Evolutionary conservation across 2,888 invertebrate genomes (phyloP), one percentile per base, ranked within the genome.

Genomic region (Steinernema scapterisci): DNA sequence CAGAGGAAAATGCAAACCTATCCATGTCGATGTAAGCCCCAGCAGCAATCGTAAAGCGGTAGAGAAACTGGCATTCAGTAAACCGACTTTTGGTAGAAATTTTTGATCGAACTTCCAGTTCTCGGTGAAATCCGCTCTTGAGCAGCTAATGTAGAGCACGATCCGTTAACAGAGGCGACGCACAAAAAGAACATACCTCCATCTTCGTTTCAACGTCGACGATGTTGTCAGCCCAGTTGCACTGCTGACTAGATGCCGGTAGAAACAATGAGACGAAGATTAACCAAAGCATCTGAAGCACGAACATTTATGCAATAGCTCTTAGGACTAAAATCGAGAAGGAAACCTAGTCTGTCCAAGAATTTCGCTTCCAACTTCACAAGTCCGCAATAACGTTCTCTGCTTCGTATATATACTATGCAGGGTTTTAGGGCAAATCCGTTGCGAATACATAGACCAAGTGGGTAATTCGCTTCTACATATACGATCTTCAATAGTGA

Each of bases 21-120:
- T 63, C 31, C 63, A 63, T 63, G 31, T 63, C 63, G 31, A 63
- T 63, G 16, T 63, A 63, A 1, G 31, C 63, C 5, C 63, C 63
- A 1, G 63, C 63, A 16, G 63, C 31, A 16, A 63, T 63, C 5
- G 6, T 27, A 5, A 63, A 31, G 2, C 63, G 63, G n/a, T 63
- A 63, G 25, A 63, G 63, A 25, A 63, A n/a, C 13, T 63, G 31
- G 16, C 63, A 63, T 19, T 63, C 31, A 27, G 31, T 63, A n/a
- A 63, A 63, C 5, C 63, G 63, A 25, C 31, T 27, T 19, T 63
- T 31, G 63, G 31, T 63, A 6, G 31, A 25, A 16, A 63, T 63
- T 13, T 27, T 16, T 1, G 31, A 31, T 16, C 9, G 2, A 1
- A 63, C 63, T 16, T 63, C 25, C 63, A 63, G 16, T 16, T 63